Evolutionary conservation across 2,888 invertebrate species (phyloP), one percentile per base, ranked within the genome.

Genomic region (Pycnomerus fuliginosus): DNA sequence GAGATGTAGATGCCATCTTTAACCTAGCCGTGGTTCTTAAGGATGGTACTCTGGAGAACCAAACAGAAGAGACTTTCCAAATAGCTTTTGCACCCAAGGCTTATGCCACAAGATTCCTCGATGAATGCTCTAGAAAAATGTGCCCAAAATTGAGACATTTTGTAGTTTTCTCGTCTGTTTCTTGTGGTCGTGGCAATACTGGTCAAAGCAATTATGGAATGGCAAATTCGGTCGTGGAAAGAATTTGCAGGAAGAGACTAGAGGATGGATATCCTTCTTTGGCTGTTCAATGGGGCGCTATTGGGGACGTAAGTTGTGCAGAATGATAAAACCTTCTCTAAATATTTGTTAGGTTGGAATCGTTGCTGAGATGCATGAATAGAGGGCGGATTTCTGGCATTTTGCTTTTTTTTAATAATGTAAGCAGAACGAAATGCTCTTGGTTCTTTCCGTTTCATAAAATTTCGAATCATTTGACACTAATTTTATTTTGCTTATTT

Each of bases 251-350:
- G 69, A 74, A 76, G 61, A 80, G 91, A 51, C 76, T 76, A 60
- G 71, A 70, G 39, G 81, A 83, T 3, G 87, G 89, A 0, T 75
- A 84, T 0, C 89, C 90, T 1, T 93, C 80, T 0, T 70, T 90
- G 45, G 93, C 93, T 1, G 82, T 95, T 5, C 90, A 95, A 68
- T 95, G 94, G 93, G 94, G 95, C 23, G 93, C 92, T 22, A 80
- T 95, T 36, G 95, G 92, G 36, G 93, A 95, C 70, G 87, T 86
- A 28, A 84, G 85, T 60, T 7, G 2, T 20, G 4, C 3, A 84
- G 85, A 60, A n/a, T 20, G n/a, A n/a, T n/a, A n/a, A n/a, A n/a
- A n/a, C n/a, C n/a, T n/a, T n/a, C n/a, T n/a, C n/a, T n/a, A n/a
- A n/a, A n/a, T n/a, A n/a, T n/a, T n/a, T n/a, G n/a, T n/a, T n/a